Percentiles rank a stretch among this genome's conserved stretches.
phyloP scores from a whole-genome alignment of 2,888 invertebrate genomes.

The Ypsolopha sequella region DNA sequence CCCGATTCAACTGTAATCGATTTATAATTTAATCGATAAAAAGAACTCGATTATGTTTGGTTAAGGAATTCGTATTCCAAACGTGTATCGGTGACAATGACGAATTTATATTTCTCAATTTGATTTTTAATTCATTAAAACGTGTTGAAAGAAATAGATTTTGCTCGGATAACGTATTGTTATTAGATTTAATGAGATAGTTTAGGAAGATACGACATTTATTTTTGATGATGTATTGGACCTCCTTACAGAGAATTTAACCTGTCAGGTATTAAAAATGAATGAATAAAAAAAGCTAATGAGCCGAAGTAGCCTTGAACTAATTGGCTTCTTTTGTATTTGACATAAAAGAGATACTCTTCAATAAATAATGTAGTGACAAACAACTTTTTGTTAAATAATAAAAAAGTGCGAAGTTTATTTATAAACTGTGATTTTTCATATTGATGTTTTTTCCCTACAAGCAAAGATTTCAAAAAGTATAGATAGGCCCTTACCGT shows the following conservation, averaged over 20 bases:
- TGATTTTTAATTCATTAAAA: constrained; percentile 3
- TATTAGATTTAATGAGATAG: background rate
- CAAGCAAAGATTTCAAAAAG: too few relatives aligned
- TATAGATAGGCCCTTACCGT: too few relatives aligned
- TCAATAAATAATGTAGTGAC: background rate
- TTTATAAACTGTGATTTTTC: background rate
- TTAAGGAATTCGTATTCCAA: background rate
- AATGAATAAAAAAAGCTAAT: background rate
- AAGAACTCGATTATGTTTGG: background rate
- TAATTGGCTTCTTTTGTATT: background rate
- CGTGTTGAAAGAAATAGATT: constrained; percentile 1
- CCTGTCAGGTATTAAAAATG: too few relatives aligned
- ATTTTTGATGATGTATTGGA: background rate
- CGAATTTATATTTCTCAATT: constrained; percentile 4
- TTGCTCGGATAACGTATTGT: background rate
- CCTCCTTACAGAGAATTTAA: background rate
- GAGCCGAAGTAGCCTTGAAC: background rate
- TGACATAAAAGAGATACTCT: background rate
- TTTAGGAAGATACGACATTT: background rate
- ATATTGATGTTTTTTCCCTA: too few relatives aligned
- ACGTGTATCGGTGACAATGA: background rate
- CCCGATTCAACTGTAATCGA: constrained; percentile 29
- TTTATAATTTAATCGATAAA: constrained; percentile 31
- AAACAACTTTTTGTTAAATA: background rate
- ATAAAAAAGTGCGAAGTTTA: background rate